Evolutionary conservation across 2,797 vertebrate genomes (phyloP).

Genomic region (Arctocebus calabarensis): DNA sequence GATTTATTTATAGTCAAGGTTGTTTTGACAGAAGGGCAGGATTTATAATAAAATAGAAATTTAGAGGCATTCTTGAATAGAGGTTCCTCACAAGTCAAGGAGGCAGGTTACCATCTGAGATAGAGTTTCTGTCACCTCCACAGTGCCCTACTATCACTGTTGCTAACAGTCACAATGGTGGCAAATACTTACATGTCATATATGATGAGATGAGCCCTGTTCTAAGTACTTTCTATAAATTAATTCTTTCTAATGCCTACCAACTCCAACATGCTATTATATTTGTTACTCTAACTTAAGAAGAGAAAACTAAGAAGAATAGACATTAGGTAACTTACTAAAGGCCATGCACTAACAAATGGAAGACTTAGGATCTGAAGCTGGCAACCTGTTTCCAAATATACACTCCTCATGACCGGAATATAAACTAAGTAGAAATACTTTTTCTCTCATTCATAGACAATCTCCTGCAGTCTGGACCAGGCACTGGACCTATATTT

Average conservation of each 20-base stretch:
- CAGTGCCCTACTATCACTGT: neutral
- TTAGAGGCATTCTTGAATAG: neutral
- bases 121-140: neutral
- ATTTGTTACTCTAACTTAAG: neutral
- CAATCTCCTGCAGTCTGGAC: neutral
- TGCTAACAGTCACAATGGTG: neutral
- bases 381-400: neutral
- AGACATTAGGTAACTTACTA: neutral
- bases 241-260: neutral
- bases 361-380: neutral
- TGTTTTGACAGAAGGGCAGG: too few species aligned
- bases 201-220: neutral
- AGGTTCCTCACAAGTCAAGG: neutral
- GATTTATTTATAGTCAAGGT: too few species aligned
- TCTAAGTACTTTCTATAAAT: neutral
- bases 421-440: neutral
- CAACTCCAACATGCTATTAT: neutral
- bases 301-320: slow-evolving; percentile 1
- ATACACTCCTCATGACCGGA: neutral
- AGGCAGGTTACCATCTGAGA: neutral
- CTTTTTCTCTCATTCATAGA: neutral
- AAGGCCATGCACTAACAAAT: neutral
- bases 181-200: neutral
- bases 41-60: too few species aligned
- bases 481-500: neutral